phyloP scores from a whole-genome alignment of 2,797 vertebrate genomes.

The Phoxinus dragarum region DNA sequence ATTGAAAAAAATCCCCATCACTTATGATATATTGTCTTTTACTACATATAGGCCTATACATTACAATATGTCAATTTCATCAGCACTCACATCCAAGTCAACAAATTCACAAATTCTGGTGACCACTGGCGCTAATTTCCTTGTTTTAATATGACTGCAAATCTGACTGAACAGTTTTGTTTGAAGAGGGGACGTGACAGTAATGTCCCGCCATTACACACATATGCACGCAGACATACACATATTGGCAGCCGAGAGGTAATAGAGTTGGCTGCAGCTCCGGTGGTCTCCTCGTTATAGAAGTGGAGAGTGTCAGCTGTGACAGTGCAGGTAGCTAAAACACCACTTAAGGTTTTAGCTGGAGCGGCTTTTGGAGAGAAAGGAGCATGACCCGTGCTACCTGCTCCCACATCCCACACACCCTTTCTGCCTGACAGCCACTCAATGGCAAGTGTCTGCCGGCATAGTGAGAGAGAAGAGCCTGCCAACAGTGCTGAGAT shows the following conservation, averaged over 20 bases:
- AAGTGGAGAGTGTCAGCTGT: slow-evolving; percentile 77
- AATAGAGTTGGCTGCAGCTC: slow-evolving; percentile 78
- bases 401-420: slow-evolving; percentile 78
- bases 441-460: slow-evolving; percentile 81
- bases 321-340: slow-evolving; percentile 83
- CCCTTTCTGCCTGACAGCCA: slow-evolving; percentile 81
- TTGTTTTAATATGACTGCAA: slow-evolving; percentile 6
- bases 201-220: slow-evolving; percentile 44
- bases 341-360: slow-evolving; percentile 85
- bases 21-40: too few species aligned
- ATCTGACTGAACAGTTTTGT: not conserved
- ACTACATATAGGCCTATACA: too few species aligned
- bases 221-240: slow-evolving; percentile 44
- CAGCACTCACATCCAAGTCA: not conserved
- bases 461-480: slow-evolving; percentile 75
- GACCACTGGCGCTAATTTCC: not conserved
- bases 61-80: too few species aligned
- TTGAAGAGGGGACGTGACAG: slow-evolving; percentile 34
- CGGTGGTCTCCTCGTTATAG: slow-evolving; percentile 81
- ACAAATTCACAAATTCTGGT: not conserved
- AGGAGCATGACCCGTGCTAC: slow-evolving; percentile 77
- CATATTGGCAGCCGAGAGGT: slow-evolving; percentile 71
- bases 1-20: too few species aligned
- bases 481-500: slow-evolving; percentile 73
- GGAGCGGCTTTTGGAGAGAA: slow-evolving; percentile 79